Evolutionary conservation across 2,797 vertebrate genomes (phyloP).

Genomic region (Pseudochirops cupreus): DNA sequence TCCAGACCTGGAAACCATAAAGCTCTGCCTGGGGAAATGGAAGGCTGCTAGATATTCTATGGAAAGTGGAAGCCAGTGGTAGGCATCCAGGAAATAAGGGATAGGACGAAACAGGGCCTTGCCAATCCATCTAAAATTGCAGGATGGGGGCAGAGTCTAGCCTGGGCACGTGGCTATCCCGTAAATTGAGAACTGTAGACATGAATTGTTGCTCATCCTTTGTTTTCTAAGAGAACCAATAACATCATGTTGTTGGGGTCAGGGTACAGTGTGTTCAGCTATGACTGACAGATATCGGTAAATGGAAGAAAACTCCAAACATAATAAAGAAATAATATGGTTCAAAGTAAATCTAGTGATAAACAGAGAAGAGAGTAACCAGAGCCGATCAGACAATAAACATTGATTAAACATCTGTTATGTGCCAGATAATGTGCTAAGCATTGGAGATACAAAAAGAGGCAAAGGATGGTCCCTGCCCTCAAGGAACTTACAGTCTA

Average conservation of each 20-base stretch:
- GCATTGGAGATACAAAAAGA: too few relatives aligned
- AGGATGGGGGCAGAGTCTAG: neutral
- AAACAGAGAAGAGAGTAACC: too few relatives aligned
- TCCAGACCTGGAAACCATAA: neutral
- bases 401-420: too few relatives aligned
- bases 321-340: neutral
- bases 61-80: neutral
- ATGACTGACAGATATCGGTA: neutral
- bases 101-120: neutral
- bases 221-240: too few relatives aligned
- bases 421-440: too few relatives aligned
- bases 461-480: too few relatives aligned
- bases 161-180: neutral
- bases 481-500: too few relatives aligned
- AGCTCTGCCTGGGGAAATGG: too few relatives aligned
- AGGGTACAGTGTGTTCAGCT: too few relatives aligned
- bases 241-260: too few relatives aligned
- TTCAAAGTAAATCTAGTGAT: neutral
- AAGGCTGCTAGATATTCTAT: too few relatives aligned
- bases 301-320: neutral
- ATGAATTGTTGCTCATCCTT: neutral
- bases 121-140: neutral
- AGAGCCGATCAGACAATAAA: too few relatives aligned
- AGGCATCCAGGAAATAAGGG: neutral
- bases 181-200: neutral